Evolutionary conservation across 2,888 invertebrate species (phyloP).

Genomic region (Papilio protenor): DNA sequence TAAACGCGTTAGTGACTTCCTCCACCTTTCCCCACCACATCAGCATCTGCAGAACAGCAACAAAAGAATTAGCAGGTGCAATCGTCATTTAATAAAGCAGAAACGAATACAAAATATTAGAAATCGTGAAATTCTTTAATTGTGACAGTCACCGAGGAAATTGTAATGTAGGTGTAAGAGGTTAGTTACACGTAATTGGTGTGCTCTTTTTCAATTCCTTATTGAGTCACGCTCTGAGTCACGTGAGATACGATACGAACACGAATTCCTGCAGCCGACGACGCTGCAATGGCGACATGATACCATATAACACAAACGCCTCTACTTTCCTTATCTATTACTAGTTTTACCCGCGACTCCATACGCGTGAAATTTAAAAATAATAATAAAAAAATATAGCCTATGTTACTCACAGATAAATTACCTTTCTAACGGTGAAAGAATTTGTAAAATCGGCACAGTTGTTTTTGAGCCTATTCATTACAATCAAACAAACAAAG

Average conservation of each 20-base stretch:
- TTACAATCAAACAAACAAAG: too few species aligned
- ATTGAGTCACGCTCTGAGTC: conserved; percentile 65
- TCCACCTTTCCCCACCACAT: background rate
- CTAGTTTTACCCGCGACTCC: too few species aligned
- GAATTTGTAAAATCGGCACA: too few species aligned
- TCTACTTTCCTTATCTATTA: conserved; percentile 19
- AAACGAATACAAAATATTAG: background rate
- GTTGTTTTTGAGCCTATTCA: too few species aligned
- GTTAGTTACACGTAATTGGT: conserved; percentile 35
- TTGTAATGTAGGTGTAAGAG: conserved; percentile 26
- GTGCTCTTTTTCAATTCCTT: conserved; percentile 47
- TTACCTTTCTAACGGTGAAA: too few species aligned
- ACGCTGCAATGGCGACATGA: conserved; percentile 32
- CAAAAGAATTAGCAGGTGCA: too few species aligned
- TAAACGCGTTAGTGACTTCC: too few species aligned
- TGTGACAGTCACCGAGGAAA: conserved; percentile 23
- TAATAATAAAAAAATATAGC: too few species aligned
- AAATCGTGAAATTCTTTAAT: conserved; percentile 18
- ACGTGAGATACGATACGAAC: conserved; percentile 53
- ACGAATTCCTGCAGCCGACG: conserved; percentile 38
- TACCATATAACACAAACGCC: conserved; percentile 1
- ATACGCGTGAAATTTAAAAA: too few species aligned
- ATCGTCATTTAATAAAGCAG: too few species aligned
- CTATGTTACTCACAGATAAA: too few species aligned
- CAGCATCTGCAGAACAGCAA: too few species aligned